Evolutionary conservation across 2,113 vertebrate species (phyloP).

Genomic region (Gorsachius goisagi): DNA sequence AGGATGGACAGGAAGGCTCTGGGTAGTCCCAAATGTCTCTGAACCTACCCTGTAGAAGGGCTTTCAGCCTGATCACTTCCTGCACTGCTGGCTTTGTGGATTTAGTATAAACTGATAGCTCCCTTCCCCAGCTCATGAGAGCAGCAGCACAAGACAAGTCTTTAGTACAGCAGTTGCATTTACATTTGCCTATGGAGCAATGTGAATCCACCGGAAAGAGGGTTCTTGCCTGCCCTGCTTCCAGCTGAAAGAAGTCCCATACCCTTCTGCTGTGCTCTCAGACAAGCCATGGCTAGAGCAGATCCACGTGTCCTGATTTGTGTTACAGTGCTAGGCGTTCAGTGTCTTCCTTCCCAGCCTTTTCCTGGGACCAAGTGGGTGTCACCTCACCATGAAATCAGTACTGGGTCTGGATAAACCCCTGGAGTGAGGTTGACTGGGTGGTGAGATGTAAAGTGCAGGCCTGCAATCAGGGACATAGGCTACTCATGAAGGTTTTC

Average conservation of each 20-base stretch:
- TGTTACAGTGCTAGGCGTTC: not conserved
- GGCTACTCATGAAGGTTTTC: not conserved
- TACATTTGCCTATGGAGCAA: not conserved
- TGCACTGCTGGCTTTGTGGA: not conserved
- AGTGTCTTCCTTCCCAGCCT: not conserved
- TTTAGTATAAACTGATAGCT: not conserved
- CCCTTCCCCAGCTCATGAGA: fast-evolving
- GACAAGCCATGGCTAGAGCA: not conserved
- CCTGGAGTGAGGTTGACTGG: not conserved
- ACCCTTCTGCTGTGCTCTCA: not conserved
- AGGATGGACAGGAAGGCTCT: not conserved
- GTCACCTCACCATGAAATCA: not conserved
- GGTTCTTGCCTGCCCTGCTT: not conserved
- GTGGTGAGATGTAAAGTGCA: not conserved
- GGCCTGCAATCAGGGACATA: not conserved
- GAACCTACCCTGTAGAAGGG: not conserved
- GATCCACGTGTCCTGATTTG: not conserved
- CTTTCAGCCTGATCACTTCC: not conserved
- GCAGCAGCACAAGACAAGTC: not conserved
- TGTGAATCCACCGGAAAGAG: not conserved
- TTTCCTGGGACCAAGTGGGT: not conserved
- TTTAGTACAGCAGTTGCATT: not conserved
- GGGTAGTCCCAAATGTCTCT: not conserved
- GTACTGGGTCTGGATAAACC: not conserved
- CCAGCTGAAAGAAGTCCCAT: not conserved